These are phyloP conservation scores for Merluccius polli DNA, from an alignment of 2,797 vertebrate species.

Conservation along the genomic window DNA sequence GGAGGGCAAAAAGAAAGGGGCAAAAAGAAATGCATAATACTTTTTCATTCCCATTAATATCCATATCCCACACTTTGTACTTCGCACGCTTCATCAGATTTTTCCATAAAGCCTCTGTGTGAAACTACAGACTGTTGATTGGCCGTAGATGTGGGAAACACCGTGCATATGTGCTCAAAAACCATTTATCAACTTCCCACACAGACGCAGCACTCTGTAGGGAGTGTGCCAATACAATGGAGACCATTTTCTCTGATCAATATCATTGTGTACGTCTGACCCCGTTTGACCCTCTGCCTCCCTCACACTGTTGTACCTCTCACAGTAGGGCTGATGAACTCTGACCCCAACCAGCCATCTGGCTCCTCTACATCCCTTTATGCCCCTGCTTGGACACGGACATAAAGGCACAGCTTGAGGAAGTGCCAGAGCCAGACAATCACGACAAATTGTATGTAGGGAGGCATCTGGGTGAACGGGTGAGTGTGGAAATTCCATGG, in stretches of 20 bases:
- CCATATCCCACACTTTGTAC: neutral
- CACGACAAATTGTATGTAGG: constrained; percentile 46
- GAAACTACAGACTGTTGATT: neutral
- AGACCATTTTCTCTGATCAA: constrained; percentile 57
- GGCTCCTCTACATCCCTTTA: constrained; percentile 43
- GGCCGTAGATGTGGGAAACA: constrained; percentile 11
- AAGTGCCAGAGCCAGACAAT: constrained; percentile 49
- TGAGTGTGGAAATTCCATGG: constrained; percentile 25
- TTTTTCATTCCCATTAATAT: neutral
- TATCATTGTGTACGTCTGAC: constrained; percentile 45
- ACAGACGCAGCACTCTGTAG: constrained; percentile 41
- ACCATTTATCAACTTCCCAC: constrained; percentile 53
- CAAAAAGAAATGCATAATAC: neutral
- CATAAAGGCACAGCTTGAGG: constrained; percentile 55
- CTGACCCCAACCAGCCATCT: constrained; percentile 56
- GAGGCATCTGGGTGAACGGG: constrained; percentile 53
- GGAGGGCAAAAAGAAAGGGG: no score
- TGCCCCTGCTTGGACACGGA: constrained; percentile 19
- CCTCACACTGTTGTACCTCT: constrained; percentile 47
- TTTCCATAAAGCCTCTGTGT: neutral
- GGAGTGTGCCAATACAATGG: constrained; percentile 60
- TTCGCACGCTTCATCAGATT: no score
- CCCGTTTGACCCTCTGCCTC: constrained; percentile 34
- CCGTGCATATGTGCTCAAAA: constrained; percentile 22
- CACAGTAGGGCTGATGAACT: constrained; percentile 43